These are phyloP conservation scores for Drosophila bunnanda DNA, from an alignment of 2,888 invertebrate species.

Conservation along the genomic window DNA sequence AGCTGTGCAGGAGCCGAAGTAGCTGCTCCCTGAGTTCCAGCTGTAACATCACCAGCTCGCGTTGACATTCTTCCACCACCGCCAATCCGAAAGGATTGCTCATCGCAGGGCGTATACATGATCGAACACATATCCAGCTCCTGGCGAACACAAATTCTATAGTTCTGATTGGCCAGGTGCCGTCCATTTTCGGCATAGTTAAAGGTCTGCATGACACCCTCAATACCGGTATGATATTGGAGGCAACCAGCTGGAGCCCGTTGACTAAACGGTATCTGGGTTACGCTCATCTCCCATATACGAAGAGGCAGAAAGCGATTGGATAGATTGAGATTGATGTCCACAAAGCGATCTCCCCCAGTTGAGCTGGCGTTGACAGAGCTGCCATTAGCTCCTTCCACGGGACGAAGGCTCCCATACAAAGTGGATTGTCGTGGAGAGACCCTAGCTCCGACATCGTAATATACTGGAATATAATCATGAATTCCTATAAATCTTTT, in stretches of 20 bases:
- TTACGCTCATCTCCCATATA: slow-evolving; percentile 91
- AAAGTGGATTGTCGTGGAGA: slow-evolving; percentile 72
- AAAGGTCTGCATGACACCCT: slow-evolving; percentile 89
- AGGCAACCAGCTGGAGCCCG: slow-evolving; percentile 91
- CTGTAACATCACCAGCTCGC: background rate
- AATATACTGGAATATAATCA: slow-evolving; percentile 79
- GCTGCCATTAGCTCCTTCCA: slow-evolving; percentile 45
- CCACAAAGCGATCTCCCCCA: slow-evolving; percentile 64
- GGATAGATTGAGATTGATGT: slow-evolving; percentile 86
- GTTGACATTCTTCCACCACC: slow-evolving; percentile 54
- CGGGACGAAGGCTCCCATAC: slow-evolving; percentile 68
- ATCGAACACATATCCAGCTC: slow-evolving; percentile 90
- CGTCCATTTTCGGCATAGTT: slow-evolving; percentile 93
- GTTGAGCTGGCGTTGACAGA: slow-evolving; percentile 8
- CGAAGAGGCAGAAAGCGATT: slow-evolving; percentile 88
- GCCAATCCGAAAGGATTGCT: slow-evolving; percentile 91
- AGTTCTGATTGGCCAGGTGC: slow-evolving; percentile 91
- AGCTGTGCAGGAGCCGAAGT: background rate
- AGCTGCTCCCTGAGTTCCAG: slow-evolving; percentile 12
- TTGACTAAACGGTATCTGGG: slow-evolving; percentile 91
- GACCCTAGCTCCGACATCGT: slow-evolving; percentile 80
- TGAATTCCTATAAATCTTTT: background rate
- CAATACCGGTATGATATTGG: slow-evolving; percentile 88
- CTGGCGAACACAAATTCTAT: slow-evolving; percentile 90
- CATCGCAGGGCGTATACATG: slow-evolving; percentile 90